These are phyloP conservation scores for Hippocampus comes DNA, from an alignment of 2,113 vertebrate genomes.

Conservation along the genomic window DNA sequence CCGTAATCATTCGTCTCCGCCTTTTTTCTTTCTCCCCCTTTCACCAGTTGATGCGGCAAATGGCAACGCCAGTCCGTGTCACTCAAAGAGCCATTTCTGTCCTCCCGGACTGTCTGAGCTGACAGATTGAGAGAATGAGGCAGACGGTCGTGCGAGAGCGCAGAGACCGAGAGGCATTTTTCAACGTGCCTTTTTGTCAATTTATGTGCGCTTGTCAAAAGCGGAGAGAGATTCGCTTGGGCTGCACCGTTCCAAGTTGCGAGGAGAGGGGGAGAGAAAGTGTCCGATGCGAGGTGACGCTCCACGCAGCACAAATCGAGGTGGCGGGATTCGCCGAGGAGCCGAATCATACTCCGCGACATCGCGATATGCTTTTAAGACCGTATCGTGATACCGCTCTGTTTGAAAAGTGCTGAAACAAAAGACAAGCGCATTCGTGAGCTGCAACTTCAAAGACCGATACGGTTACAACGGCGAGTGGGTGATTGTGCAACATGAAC, in stretches of 20 bases:
- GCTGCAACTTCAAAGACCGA: background rate
- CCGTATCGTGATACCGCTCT: too few species aligned
- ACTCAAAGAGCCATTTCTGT: constrained; percentile 75
- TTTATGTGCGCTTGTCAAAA: constrained; percentile 60
- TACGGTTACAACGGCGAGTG: background rate
- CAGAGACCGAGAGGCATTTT: constrained; percentile 42
- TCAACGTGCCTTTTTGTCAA: constrained; percentile 62
- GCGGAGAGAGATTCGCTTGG: constrained; percentile 37
- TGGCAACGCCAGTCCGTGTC: constrained; percentile 59
- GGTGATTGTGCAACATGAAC: background rate
- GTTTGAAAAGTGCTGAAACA: too few species aligned
- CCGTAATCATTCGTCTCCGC: constrained; percentile 65
- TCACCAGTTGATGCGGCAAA: constrained; percentile 60
- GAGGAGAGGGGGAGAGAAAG: constrained; percentile 21
- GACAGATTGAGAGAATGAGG: constrained; percentile 51
- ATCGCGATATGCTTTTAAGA: too few species aligned
- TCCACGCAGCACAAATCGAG: constrained; percentile 2
- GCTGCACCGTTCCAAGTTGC: constrained; percentile 37
- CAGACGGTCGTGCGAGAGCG: constrained; percentile 30
- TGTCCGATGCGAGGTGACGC: constrained; percentile 18
- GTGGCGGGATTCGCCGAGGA: background rate
- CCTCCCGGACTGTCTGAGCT: constrained; percentile 52
- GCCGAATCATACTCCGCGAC: background rate
- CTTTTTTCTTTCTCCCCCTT: constrained; percentile 51
- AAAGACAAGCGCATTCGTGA: background rate